These are phyloP conservation scores for Colletes latitarsis DNA, from an alignment of 1,140 invertebrate species.

Conservation along the genomic window DNA sequence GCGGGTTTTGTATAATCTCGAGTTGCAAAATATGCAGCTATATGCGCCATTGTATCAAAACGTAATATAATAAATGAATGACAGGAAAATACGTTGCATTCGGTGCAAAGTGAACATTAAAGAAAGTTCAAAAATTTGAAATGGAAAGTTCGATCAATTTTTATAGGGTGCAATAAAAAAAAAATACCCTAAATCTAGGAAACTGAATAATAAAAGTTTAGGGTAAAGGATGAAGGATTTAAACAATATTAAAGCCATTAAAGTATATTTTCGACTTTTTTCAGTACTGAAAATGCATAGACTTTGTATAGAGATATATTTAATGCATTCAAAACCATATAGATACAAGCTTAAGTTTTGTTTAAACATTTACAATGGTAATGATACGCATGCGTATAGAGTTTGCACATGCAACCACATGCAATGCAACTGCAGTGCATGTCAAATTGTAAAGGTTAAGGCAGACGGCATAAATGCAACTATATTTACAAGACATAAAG, in stretches of 20 bases:
- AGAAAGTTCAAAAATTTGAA: not conserved
- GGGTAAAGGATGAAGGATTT: not conserved
- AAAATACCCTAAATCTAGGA: no score
- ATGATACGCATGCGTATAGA: constrained; percentile 10
- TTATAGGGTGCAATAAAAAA: not conserved
- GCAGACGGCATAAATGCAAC: constrained; percentile 17
- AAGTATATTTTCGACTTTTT: not conserved
- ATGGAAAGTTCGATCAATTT: not conserved
- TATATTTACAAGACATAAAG: constrained; percentile 1
- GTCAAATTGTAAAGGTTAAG: constrained; percentile 40
- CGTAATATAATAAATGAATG: not conserved
- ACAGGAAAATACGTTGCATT: not conserved
- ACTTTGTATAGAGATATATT: no score
- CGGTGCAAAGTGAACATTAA: constrained; percentile 20
- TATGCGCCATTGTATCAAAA: constrained; percentile 49
- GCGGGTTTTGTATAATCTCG: constrained; percentile 72
- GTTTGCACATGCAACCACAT: constrained; percentile 21
- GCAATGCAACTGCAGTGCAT: constrained; percentile 27
- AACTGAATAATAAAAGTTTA: not conserved
- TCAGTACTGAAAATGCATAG: no score
- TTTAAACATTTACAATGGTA: not conserved
- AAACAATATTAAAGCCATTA: not conserved
- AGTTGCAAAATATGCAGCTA: constrained; percentile 37
- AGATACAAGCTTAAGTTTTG: not conserved
- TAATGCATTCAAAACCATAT: no score